Percentiles rank a stretch among this genome's conserved stretches.
Evolutionary conservation across 2,113 vertebrate species (phyloP).

Genomic region (Sciurus niger): DNA sequence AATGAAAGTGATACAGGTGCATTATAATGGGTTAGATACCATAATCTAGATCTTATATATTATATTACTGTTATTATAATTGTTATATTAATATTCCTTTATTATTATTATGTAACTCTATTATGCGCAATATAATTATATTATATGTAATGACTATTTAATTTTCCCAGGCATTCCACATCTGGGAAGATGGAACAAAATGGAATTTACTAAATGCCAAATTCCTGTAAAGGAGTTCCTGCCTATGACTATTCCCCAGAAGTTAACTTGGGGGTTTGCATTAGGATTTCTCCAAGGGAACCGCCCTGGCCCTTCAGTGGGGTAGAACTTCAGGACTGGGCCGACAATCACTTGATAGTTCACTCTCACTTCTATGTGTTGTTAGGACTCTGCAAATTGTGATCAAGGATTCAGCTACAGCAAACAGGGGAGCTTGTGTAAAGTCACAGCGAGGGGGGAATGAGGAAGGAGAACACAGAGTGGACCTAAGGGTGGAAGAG

Average conservation of each 20-base stretch:
- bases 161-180: too few species aligned
- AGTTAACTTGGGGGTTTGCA: background rate
- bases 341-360: background rate
- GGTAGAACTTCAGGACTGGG: background rate
- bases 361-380: background rate
- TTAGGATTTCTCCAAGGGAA: background rate
- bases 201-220: background rate
- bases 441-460: background rate
- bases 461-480: background rate
- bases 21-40: too few species aligned
- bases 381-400: background rate
- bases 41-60: too few species aligned
- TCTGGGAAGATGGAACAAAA: background rate
- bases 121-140: too few species aligned
- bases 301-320: background rate
- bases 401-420: slow-evolving; percentile 45
- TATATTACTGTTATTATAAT: too few species aligned
- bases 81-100: too few species aligned
- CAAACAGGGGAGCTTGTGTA: background rate
- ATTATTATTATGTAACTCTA: too few species aligned
- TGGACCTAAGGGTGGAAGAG: background rate
- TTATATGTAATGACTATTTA: too few species aligned
- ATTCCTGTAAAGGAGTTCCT: background rate
- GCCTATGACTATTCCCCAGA: slow-evolving; percentile 30
- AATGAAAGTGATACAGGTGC: too few species aligned